Conservation (phyloP, 2,113 vertebrate genomes). For the Neodon shergylaensis region DNA sequence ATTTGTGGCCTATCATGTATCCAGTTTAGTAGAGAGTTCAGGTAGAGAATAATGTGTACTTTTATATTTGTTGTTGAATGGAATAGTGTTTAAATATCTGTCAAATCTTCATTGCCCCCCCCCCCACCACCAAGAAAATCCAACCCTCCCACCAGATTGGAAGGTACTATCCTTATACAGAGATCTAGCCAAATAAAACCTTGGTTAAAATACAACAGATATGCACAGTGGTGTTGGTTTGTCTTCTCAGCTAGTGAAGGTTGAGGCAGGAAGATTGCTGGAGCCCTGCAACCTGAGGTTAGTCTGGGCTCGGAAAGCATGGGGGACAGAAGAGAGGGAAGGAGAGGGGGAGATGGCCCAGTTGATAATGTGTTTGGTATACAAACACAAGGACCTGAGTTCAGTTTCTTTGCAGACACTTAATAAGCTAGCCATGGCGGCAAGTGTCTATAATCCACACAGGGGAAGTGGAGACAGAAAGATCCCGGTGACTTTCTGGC, state of each 20-base stretch:
- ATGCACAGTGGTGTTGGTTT: not conserved
- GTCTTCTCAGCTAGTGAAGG: not conserved
- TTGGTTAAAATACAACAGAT: not conserved
- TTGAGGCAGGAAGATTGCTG: not conserved
- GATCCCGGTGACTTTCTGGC: not conserved
- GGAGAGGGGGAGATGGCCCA: not conserved
- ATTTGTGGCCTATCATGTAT: not conserved
- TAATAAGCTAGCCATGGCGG: not conserved
- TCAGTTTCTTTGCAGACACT: not conserved
- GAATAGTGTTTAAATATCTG: not conserved
- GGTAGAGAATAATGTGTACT: no score
- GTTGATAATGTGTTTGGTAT: not conserved
- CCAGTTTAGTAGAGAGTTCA: not conserved
- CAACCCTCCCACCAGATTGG: not conserved
- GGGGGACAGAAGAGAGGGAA: not conserved
- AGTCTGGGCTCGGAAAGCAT: not conserved
- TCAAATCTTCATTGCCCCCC: not conserved
- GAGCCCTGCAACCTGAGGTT: not conserved
- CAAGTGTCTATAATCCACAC: not conserved
- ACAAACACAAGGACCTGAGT: not conserved
- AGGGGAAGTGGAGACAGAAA: not conserved
- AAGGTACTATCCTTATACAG: not conserved
- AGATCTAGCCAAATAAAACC: not conserved
- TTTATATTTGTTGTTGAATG: not conserved
- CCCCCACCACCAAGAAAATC: rapidly evolving